These are phyloP conservation scores for Meghimatium bilineatum DNA, from an alignment of 2,888 invertebrate genomes.

Conservation along the genomic window DNA sequence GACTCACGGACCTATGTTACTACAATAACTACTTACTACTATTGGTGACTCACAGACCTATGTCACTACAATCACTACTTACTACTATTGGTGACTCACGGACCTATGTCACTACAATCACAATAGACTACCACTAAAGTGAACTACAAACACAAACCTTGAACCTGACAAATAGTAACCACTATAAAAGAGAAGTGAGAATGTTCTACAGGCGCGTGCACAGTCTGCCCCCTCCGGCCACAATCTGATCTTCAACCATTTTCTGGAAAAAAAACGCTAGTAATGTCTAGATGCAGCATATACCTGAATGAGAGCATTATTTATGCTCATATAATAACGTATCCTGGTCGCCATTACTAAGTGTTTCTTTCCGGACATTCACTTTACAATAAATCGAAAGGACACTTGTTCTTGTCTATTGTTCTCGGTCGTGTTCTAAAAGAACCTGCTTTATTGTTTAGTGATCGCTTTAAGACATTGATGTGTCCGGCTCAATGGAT, in stretches of 20 bases:
- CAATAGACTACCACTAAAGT: not conserved
- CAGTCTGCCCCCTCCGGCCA: no score
- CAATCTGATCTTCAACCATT: slow-evolving; percentile 1
- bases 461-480: not conserved
- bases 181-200: not conserved
- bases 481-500: no score
- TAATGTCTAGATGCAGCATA: no score
- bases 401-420: not conserved
- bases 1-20: no score
- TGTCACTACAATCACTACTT: no score
- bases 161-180: not conserved
- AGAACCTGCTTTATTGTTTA: not conserved
- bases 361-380: not conserved
- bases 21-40: no score
- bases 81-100: not conserved
- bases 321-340: slow-evolving; percentile 22
- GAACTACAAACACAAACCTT: not conserved
- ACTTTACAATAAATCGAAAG: not conserved
- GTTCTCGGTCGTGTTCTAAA: not conserved
- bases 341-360: slow-evolving; percentile 3
- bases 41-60: not conserved
- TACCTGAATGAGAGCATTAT: not conserved
- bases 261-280: not conserved
- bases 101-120: not conserved
- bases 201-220: not conserved